Percentiles rank a stretch among this genome's conserved stretches.
These are phyloP conservation scores for Diogma glabrata DNA, from an alignment of 2,888 invertebrate species.

Conservation along the genomic window DNA sequence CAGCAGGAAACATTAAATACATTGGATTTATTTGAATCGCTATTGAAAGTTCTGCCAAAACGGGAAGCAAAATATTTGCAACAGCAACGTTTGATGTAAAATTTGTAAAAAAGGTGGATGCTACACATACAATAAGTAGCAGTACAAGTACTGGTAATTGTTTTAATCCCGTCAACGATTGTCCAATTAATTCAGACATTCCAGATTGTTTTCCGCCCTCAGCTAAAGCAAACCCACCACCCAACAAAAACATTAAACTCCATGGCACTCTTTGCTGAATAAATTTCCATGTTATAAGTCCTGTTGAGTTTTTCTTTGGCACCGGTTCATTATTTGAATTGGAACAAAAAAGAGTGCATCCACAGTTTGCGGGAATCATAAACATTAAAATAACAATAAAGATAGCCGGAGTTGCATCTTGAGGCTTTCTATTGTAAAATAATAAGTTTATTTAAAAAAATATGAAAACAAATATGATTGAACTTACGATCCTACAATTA, in stretches of 20 bases:
- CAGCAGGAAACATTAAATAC: slow-evolving; percentile 80
- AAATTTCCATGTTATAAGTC: slow-evolving; percentile 73
- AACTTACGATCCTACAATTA: slow-evolving; percentile 49
- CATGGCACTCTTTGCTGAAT: slow-evolving; percentile 80
- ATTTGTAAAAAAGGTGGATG: slow-evolving; percentile 73
- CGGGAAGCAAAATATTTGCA: slow-evolving; percentile 77
- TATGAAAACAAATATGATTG: too few relatives aligned
- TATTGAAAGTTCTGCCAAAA: slow-evolving; percentile 64
- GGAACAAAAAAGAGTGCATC: slow-evolving; percentile 56
- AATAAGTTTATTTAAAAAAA: too few relatives aligned
- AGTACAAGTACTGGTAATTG: slow-evolving; percentile 52
- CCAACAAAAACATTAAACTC: slow-evolving; percentile 75
- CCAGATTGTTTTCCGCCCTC: slow-evolving; percentile 72
- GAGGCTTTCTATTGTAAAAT: slow-evolving; percentile 43
- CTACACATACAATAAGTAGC: slow-evolving; percentile 60
- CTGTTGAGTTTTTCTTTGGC: slow-evolving; percentile 51
- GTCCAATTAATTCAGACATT: slow-evolving; percentile 64
- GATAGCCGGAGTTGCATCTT: slow-evolving; percentile 73
- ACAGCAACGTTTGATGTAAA: slow-evolving; percentile 86
- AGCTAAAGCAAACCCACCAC: slow-evolving; percentile 86
- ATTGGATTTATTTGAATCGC: slow-evolving; percentile 68
- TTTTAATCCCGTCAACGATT: slow-evolving; percentile 52
- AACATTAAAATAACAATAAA: slow-evolving; percentile 75
- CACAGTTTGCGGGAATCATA: slow-evolving; percentile 66
- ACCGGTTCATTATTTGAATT: slow-evolving; percentile 24